Base-by-base conservation (phyloP, 2,888 invertebrate genomes). In the Hirtodrosophila alboralis region DNA sequence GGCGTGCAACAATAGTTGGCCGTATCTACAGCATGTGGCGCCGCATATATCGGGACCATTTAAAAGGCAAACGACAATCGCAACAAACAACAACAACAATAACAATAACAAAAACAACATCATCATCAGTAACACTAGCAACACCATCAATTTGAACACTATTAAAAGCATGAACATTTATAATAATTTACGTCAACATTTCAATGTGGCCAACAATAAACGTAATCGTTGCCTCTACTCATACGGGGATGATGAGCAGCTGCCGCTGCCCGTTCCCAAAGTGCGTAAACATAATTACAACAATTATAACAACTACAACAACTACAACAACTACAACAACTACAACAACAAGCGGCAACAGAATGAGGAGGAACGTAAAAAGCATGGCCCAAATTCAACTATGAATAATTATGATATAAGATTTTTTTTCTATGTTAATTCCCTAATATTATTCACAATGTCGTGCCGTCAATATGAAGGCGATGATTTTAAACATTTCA, bases 351-450 rank as follows among this genome's bases (percentile, higher is more conserved):
- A 53, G 0, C n/a, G 56, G 9, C 16, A 48, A 23, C 40, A 54
- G 13, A 8, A 58, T 28, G 8, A 58, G 31, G 30, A 49, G 26
- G 30, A 49, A 23, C 49, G 26, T 41, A 3, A 40, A 30, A 36
- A 36, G 34, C 45, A 26, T 16, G 70, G 63, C 5, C 47, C 54
- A 9, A 63, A 74, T 49, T 53, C 71, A 10, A 66, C 41, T 40
- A 58, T 62, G 40, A 38, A 73, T 61, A 73, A 76, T 21, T 72
- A 80, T 75, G 83, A 81, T 74, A 72, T 89, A 77, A 85, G 84
- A 84, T 75, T 89, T 77, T 87, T 89, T 86, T 84, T 89, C 47
- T 89, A 86, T 65, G 45, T 89, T 76, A 89, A 89, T 64, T 85
- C 88, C 34, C 70, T 89, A 66, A 84, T 89, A 45, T 52, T 89